Evolutionary conservation across 2,797 vertebrate genomes (phyloP).

Genomic region (Pseudotriccus pelzelni): DNA sequence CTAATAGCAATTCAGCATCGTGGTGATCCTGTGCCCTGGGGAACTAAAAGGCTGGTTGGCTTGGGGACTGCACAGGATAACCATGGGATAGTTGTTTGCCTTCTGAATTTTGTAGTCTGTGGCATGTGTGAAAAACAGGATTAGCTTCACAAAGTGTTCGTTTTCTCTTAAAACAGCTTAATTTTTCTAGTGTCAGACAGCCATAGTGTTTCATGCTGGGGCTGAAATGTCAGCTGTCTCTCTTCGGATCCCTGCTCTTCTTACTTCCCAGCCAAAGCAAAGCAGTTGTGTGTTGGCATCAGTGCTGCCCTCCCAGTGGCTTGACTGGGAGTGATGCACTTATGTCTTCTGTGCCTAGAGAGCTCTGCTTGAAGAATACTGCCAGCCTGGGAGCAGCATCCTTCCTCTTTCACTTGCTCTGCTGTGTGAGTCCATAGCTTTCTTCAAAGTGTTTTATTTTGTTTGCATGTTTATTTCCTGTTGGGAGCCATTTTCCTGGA

Average conservation of each 20-base stretch:
- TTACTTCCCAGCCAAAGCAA: background rate
- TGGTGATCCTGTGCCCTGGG: background rate
- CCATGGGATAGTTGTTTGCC: background rate
- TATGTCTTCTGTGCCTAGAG: background rate
- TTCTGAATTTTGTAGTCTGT: background rate
- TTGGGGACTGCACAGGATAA: background rate
- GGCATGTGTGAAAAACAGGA: background rate
- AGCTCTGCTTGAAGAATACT: constrained; percentile 19
- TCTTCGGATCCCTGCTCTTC: background rate
- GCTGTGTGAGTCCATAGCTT: background rate
- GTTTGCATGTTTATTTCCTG: constrained; percentile 8
- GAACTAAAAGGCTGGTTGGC: background rate
- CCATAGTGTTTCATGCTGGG: background rate
- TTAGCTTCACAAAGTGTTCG: background rate
- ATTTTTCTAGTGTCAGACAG: background rate
- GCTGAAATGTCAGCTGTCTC: background rate
- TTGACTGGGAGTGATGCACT: background rate
- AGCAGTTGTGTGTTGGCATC: background rate
- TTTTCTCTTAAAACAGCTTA: constrained; percentile 1
- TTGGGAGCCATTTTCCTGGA: constrained; percentile 59
- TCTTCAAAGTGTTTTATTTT: constrained; percentile 37
- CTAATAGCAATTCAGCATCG: background rate
- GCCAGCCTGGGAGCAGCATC: background rate
- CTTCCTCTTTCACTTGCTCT: background rate
- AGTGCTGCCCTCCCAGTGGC: background rate